Base-by-base conservation (phyloP, 2,797 vertebrate species). In the Florisuga fusca region DNA sequence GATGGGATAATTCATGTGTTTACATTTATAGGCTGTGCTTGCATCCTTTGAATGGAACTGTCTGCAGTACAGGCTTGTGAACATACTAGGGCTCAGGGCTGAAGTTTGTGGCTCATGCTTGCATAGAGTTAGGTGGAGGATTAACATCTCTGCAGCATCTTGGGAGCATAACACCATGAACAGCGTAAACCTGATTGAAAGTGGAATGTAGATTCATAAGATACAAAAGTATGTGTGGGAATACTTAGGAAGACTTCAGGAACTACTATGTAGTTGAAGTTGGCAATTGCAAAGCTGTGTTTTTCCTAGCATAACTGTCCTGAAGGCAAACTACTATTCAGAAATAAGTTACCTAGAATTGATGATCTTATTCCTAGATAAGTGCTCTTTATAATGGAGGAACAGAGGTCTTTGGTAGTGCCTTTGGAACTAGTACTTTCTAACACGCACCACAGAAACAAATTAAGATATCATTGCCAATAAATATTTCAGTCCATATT, bases 1-100 rank as follows among this genome's bases (percentile, higher is more conserved):
- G 20, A 21, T 36, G 25, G 12, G 38, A 20, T 88, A 76, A 67
- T 1, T 4, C 38, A 5, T 0, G 0, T 53, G 6, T 55, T 89
- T 79, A 19, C 19, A 11, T 51, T 72, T 61, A 7, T 59, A 46
- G 17, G 5, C 19, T 29, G 10, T 31, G 20, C 27, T 71, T 74
- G 34, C 22, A 23, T 76, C 26, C n/a, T 68, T 72, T n/a, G 29
- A 68, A 67, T 20, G 36, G 57, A 81, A n/a, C 6, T 14, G 23
- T 3, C 22, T 64, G 25, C 10, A 61, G 7, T 17, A 8, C 16
- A 10, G 25, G 33, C 15, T n/a, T 55, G 33, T 31, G 33, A 55
- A 38, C 13, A 4, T 17, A 19, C 0, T 50, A 2, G 63, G 38
- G 36, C 9, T 45, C 15, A 55, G 1, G 15, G 34, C 14, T 46